Base-by-base conservation (phyloP, 2,797 vertebrate genomes). In the Triplophysa yarkandensis region DNA sequence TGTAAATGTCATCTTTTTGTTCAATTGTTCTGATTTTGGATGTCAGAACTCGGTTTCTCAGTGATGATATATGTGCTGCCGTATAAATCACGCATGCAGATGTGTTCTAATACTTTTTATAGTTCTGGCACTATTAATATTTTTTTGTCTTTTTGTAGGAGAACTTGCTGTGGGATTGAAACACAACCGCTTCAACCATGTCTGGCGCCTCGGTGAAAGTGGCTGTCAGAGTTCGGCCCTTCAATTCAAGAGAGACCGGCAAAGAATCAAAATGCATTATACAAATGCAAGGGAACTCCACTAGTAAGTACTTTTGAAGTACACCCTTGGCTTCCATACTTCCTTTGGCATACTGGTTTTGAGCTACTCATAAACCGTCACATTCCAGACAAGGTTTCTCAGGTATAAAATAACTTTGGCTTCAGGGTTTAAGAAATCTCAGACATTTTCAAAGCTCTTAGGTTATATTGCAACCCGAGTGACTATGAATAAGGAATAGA, bases 251-350 rank as follows among this genome's bases (percentile, higher is more conserved):
- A 80, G 98, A 99, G 85, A 95, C 84, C 71, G 85, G 95, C 93
- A 99, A 98, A 84, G 97, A 99, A 0, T 98, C 97, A 73, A 98
- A 98, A 91, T 99, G 98, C 88, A 99, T 99, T 86, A 99, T 99
- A 87, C 97, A 99, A 90, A 99, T 99, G 98, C 97, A 98, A 89
- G 98, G 98, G 89, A 99, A 94, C 88, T 95, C 95, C 9, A 99
- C 98, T 85, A 97, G 98, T 99, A 92, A 98, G 98, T 96, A 55
- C 4, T 34, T 52, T 60, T 78, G 58, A 41, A 50, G 10, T 67
- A 36, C 34, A 70, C 71, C 23, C 14, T 54, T 70, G 74, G 36
- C 72, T 25, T 36, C 23, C 6, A 52, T 27, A 41, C 58, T 64
- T 72, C 43, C 71, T 58, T 39, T 68, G 75, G 43, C 32, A 69